Base-by-base conservation (phyloP, 2,113 vertebrate species). In the Thunnus maccoyii region DNA sequence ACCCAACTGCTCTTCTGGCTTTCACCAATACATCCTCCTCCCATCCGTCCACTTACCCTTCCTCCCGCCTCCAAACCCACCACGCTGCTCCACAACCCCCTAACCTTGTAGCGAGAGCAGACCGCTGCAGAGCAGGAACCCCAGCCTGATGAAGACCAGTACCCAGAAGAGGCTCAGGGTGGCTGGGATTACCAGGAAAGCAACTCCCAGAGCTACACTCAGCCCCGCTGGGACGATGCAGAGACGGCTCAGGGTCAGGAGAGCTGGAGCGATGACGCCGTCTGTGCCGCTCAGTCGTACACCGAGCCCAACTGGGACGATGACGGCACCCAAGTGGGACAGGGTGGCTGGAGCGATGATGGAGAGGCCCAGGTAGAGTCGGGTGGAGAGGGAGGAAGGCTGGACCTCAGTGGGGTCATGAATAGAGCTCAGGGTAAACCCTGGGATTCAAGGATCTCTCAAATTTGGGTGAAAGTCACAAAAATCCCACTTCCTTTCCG, bases 31-130 rank as follows among this genome's bases (percentile, higher is more conserved):
- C 16, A 11, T 6, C 68, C 32, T 51, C 46, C 41, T 57, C 36
- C 61, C 60, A 3, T 55, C 69, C 61, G 11, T 46, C 58, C 63
- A 3, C 65, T 60, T 7, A 0, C 36, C 25, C 50, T 13, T 18
- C 61, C 62, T n/a, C 16, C 22, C 5, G n/a, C 73, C 32, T 70
- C 52, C 22, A 68, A 83, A 80, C 70, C 62, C 18, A 2, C 50
- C 48, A 2, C 50, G 48, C 68, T 17, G 0, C 64, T 32, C 63
- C 74, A 4, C 56, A 22, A 10, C 55, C 18, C 36, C 36, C 3
- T 18, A 47, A 62, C 78, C 78, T 44, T 25, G 17, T 82, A 96
- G 96, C 84, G 70, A 79, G 92, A 94, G 62, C 92, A 95, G 76
- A 61, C 73, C 60, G 58, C 86, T 5, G 66, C 91, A 8, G 80